Percentiles rank a stretch among this genome's conserved stretches.
Evolutionary conservation across 2,888 invertebrate genomes (phyloP).

Genomic region (Conops quadrifasciatus): DNA sequence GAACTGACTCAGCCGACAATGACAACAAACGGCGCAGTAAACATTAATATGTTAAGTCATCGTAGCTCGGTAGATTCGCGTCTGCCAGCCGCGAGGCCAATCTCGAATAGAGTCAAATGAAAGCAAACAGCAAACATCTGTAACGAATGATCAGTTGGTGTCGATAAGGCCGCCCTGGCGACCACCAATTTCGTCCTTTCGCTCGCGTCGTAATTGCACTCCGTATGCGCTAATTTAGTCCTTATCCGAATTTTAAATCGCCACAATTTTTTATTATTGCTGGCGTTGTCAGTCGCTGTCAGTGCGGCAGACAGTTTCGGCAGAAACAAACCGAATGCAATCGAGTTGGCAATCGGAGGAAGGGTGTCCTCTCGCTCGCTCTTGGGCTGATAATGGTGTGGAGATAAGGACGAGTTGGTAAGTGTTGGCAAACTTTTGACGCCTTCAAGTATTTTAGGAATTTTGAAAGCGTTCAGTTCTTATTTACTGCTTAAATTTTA

Average conservation of each 20-base stretch:
- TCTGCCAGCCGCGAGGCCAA: not conserved
- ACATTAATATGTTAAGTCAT: constrained; percentile 24
- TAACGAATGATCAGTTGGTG: constrained; percentile 57
- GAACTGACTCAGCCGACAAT: not conserved
- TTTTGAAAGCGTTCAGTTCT: constrained; percentile 33
- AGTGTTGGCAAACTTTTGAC: constrained; percentile 44
- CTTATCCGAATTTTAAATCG: constrained; percentile 61
- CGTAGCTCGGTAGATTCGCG: not conserved
- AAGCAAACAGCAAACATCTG: constrained; percentile 55
- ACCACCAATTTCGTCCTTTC: constrained; percentile 12
- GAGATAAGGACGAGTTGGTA: constrained; percentile 46
- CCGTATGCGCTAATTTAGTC: constrained; percentile 57
- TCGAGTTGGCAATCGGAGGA: not conserved
- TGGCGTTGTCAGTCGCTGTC: constrained; percentile 24
- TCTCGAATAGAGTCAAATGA: constrained; percentile 31
- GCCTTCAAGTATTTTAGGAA: constrained; percentile 41
- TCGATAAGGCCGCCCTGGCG: constrained; percentile 48
- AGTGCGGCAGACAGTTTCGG: not conserved
- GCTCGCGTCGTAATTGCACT: constrained; percentile 13
- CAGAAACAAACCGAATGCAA: too few species aligned
- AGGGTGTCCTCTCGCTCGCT: constrained; percentile 5
- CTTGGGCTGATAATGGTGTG: constrained; percentile 46
- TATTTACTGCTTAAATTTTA: constrained; percentile 24
- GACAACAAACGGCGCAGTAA: constrained; percentile 6
- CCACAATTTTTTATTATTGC: constrained; percentile 30